A percentile compares a stretch with the other conserved stretches of the same genome.
Conservation (phyloP, 1,140 invertebrate species). For the Heliconius congener region DNA sequence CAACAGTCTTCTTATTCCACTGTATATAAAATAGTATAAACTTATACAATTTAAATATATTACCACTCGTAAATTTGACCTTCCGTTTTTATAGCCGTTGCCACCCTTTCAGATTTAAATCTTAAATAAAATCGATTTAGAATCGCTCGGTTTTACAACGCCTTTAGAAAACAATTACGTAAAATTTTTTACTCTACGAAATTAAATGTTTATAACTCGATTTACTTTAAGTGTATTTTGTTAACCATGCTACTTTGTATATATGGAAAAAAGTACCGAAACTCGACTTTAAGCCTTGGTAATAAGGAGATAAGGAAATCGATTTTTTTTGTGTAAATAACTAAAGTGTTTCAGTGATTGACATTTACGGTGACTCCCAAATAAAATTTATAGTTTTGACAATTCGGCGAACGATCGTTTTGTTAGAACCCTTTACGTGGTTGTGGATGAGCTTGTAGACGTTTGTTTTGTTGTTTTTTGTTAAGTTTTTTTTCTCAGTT, state of each 20-base stretch:
- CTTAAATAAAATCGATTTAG: conserved; percentile 59
- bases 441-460: conserved; percentile 18
- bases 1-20: not conserved
- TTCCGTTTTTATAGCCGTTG: conserved; percentile 62
- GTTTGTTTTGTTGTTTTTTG: not conserved
- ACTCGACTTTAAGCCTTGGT: conserved; percentile 28
- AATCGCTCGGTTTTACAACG: conserved; percentile 49
- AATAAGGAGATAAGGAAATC: conserved; percentile 25
- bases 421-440: conserved; percentile 36
- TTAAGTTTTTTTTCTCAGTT: not conserved
- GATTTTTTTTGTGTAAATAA: conserved; percentile 23
- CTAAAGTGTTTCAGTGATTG: conserved; percentile 58
- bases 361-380: conserved; percentile 57
- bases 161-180: conserved; percentile 47
- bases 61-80: conserved; percentile 55
- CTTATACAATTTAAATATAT: conserved; percentile 39
- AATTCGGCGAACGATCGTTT: conserved; percentile 65
- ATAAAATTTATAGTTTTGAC: conserved; percentile 64
- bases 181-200: conserved; percentile 48
- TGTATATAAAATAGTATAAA: not conserved
- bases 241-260: conserved; percentile 51
- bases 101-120: conserved; percentile 56
- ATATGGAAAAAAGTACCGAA: not conserved
- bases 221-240: conserved; percentile 54
- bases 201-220: conserved; percentile 56